phyloP scores from a whole-genome alignment of 1,140 invertebrate genomes.

The Ctenoplectra terminalis region DNA sequence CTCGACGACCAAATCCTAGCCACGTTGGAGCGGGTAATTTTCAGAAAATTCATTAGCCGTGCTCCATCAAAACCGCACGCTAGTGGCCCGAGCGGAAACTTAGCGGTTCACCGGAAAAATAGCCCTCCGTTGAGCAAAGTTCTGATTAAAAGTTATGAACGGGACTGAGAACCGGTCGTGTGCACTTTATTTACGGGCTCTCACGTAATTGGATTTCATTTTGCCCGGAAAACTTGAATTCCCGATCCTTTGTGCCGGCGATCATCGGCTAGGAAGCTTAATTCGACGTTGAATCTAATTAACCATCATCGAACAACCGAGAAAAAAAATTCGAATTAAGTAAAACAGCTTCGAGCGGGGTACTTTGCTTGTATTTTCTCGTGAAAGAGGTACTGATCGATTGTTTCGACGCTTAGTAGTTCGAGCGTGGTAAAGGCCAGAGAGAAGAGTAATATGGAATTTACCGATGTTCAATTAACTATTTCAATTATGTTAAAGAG shows the following conservation, averaged over 20 bases:
- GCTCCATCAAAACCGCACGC: slow-evolving; percentile 18
- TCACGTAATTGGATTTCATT: slow-evolving; percentile 44
- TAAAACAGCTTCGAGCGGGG: neutral
- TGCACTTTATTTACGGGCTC: slow-evolving; percentile 43
- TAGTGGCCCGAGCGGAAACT: slow-evolving; percentile 10
- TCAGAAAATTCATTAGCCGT: slow-evolving; percentile 36
- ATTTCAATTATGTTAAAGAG: neutral
- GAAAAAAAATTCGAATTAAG: slow-evolving; percentile 22
- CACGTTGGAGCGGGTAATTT: slow-evolving; percentile 15
- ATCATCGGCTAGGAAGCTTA: slow-evolving; percentile 4
- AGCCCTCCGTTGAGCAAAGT: slow-evolving; percentile 27
- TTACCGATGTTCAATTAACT: neutral
- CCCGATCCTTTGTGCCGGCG: slow-evolving; percentile 18
- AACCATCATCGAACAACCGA: slow-evolving; percentile 23
- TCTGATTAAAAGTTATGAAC: slow-evolving; percentile 52
- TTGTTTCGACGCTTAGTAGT: too few species aligned
- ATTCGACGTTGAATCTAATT: slow-evolving; percentile 35
- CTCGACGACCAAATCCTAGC: too few species aligned
- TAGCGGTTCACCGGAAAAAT: slow-evolving; percentile 38
- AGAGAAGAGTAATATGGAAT: neutral
- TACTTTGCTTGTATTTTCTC: too few species aligned
- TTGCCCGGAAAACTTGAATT: slow-evolving; percentile 32
- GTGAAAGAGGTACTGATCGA: neutral
- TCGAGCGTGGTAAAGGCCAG: neutral
- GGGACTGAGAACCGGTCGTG: slow-evolving; percentile 13